Conservation (phyloP, 2,888 invertebrate genomes). For the Hemithea aestivaria region DNA sequence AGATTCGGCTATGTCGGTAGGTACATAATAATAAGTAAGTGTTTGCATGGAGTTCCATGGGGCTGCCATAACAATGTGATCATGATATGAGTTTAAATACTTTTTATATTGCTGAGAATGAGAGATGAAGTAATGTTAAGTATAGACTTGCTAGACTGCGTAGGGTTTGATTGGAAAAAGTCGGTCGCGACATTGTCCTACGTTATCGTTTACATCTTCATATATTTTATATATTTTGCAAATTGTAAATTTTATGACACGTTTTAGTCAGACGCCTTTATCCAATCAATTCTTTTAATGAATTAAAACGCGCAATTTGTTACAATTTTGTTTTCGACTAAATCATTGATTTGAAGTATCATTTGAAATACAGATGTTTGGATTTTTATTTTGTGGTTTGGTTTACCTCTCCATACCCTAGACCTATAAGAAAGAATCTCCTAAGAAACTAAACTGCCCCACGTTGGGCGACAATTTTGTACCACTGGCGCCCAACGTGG, state of each 20-base stretch:
- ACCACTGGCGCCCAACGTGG: too few relatives aligned
- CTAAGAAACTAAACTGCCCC: too few relatives aligned
- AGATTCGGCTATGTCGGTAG: slow-evolving; percentile 60
- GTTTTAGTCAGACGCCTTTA: slow-evolving; percentile 52
- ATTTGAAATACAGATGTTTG: slow-evolving; percentile 76
- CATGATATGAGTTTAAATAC: slow-evolving; percentile 64
- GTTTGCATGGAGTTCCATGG: slow-evolving; percentile 75
- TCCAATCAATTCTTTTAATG: slow-evolving; percentile 65
- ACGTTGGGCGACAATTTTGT: too few relatives aligned
- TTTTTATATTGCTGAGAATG: slow-evolving; percentile 74
- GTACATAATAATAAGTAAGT: slow-evolving; percentile 31
- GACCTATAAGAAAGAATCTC: not conserved
- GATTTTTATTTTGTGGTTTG: slow-evolving; percentile 55
- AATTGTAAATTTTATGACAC: slow-evolving; percentile 40
- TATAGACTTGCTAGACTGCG: slow-evolving; percentile 75
- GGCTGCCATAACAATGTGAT: slow-evolving; percentile 77
- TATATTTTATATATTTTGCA: slow-evolving; percentile 40
- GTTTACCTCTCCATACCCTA: not conserved
- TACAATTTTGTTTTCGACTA: slow-evolving; percentile 74
- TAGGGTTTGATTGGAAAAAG: slow-evolving; percentile 69
- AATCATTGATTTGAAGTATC: slow-evolving; percentile 72
- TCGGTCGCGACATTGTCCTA: slow-evolving; percentile 39
- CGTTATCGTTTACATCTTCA: slow-evolving; percentile 52
- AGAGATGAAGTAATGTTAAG: slow-evolving; percentile 69
- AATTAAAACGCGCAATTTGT: slow-evolving; percentile 64